phyloP scores from a whole-genome alignment of 2,113 vertebrate species.

The Hyla sarda region DNA sequence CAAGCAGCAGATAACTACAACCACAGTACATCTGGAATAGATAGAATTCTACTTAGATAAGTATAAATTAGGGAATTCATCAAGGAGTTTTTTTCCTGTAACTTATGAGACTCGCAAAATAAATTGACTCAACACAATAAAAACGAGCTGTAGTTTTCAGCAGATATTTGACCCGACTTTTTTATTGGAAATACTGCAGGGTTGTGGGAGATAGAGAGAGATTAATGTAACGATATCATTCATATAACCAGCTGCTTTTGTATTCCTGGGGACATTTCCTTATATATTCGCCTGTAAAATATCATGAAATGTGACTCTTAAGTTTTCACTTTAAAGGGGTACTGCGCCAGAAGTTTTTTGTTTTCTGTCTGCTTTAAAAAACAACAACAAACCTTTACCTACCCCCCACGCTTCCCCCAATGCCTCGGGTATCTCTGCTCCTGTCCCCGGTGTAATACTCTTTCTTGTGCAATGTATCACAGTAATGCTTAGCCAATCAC shows the following conservation, averaged over 20 bases:
- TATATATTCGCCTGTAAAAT: background rate
- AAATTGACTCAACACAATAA: background rate
- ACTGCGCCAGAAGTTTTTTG: no score
- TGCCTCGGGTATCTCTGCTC: no score
- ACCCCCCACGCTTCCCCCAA: no score
- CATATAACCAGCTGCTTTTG: background rate
- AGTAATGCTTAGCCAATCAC: no score
- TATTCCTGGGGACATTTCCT: background rate
- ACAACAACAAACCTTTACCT: no score
- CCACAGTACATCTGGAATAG: background rate
- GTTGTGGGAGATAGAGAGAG: background rate
- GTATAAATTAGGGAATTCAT: slow-evolving; percentile 27
- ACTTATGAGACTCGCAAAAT: background rate
- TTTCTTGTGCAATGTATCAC: no score
- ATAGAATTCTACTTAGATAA: slow-evolving; percentile 2
- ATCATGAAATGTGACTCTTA: background rate
- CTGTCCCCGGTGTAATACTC: no score
- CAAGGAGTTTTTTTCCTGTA: slow-evolving; percentile 1
- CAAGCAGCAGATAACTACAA: background rate
- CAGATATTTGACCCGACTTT: background rate
- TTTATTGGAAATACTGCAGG: background rate
- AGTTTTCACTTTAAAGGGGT: background rate
- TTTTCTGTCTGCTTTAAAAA: no score
- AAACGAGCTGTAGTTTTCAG: background rate
- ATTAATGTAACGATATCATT: background rate